phyloP scores from a whole-genome alignment of 1,140 invertebrate genomes.

The Philotrypesis tridentata region DNA sequence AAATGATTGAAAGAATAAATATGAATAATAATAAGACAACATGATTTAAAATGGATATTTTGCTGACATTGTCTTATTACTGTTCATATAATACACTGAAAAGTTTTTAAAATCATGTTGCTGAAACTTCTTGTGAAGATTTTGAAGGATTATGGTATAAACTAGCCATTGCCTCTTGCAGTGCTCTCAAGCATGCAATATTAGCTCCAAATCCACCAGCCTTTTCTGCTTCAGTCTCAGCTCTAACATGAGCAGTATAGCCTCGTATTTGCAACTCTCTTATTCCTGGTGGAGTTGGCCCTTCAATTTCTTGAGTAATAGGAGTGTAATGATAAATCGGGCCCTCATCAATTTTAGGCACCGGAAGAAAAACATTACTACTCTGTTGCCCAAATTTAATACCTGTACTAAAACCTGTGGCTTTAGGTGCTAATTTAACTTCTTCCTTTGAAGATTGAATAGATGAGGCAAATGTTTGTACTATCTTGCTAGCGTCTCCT shows the following conservation, averaged over 20 bases:
- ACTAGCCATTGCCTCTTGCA: constrained; percentile 93
- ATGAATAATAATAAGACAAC: constrained; percentile 17
- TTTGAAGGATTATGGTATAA: constrained; percentile 78
- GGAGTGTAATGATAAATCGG: constrained; percentile 83
- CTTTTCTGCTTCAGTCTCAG: constrained; percentile 82
- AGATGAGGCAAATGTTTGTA: constrained; percentile 86
- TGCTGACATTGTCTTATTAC: background rate
- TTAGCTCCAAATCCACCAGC: constrained; percentile 91
- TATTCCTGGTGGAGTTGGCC: constrained; percentile 81
- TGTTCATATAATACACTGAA: background rate
- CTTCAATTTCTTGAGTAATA: constrained; percentile 77
- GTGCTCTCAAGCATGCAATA: constrained; percentile 88
- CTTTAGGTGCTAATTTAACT: constrained; percentile 73
- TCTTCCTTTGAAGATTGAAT: constrained; percentile 80
- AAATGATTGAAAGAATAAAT: constrained; percentile 4
- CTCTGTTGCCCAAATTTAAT: constrained; percentile 82
- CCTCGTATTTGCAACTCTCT: constrained; percentile 80
- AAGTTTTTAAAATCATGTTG: background rate
- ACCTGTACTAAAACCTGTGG: constrained; percentile 86
- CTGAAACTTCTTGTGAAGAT: constrained; percentile 15
- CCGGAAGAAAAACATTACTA: constrained; percentile 75
- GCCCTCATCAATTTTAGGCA: constrained; percentile 84
- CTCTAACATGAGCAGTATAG: constrained; percentile 85
- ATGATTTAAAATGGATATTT: background rate
- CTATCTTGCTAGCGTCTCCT: constrained; percentile 89